phyloP scores from a whole-genome alignment of 2,888 invertebrate genomes.

The Beris chalybata region DNA sequence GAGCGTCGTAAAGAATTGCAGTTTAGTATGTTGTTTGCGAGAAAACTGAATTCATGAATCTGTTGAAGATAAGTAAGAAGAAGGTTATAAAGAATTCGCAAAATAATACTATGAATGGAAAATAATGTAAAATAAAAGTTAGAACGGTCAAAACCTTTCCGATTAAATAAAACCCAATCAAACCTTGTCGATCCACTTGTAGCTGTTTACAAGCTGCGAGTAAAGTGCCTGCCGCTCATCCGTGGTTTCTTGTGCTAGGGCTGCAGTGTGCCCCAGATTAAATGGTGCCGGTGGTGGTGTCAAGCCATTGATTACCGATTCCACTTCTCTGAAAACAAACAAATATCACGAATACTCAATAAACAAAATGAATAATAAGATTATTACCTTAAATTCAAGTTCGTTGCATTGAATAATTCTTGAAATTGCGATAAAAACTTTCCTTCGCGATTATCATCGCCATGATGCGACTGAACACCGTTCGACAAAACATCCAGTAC shows the following conservation, averaged over 20 bases:
- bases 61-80: constrained; percentile 43
- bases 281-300: constrained; percentile 81
- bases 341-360: background rate
- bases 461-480: constrained; percentile 76
- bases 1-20: constrained; percentile 87
- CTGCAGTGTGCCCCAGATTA: constrained; percentile 81
- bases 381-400: constrained; percentile 71
- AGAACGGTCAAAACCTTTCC: background rate
- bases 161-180: background rate
- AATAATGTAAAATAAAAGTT: too few relatives aligned
- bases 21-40: constrained; percentile 76
- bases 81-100: too few relatives aligned
- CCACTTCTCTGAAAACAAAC: constrained; percentile 69
- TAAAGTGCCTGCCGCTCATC: constrained; percentile 88
- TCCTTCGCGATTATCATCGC: constrained; percentile 75
- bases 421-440: constrained; percentile 80
- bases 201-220: constrained; percentile 82
- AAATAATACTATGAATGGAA: too few relatives aligned
- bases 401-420: constrained; percentile 77
- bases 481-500: constrained; percentile 85
- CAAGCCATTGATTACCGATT: constrained; percentile 71
- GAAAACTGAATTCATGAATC: constrained; percentile 82
- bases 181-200: constrained; percentile 92
- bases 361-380: constrained; percentile 4
- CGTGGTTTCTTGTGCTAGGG: constrained; percentile 86